phyloP scores from a whole-genome alignment of 2,797 vertebrate genomes.

The Aplochiton taeniatus region DNA sequence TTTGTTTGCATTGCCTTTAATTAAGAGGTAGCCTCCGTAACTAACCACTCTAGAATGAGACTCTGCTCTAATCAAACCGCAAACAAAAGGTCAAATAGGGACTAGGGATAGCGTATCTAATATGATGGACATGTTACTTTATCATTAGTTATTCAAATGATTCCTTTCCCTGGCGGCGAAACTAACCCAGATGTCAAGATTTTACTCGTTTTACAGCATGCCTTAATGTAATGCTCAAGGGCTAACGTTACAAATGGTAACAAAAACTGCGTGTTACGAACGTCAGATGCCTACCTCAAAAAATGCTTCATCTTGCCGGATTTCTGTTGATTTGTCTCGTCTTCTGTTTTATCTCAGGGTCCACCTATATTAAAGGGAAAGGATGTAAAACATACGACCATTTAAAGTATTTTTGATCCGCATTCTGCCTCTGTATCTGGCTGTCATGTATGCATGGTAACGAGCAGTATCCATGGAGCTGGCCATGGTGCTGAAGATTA shows the following conservation, averaged over 20 bases:
- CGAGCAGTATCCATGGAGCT: conserved; percentile 44
- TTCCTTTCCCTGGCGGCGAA: too few species aligned
- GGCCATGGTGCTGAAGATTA: conserved; percentile 59
- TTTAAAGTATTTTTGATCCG: not conserved
- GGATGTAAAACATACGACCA: conserved; percentile 6
- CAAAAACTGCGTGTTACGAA: too few species aligned
- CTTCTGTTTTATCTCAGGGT: conserved; percentile 11
- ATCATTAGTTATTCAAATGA: too few species aligned
- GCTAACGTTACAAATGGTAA: too few species aligned
- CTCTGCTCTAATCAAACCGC: too few species aligned
- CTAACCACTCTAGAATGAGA: conserved; percentile 21
- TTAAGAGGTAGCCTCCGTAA: conserved; percentile 33
- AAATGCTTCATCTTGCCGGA: conserved; percentile 80
- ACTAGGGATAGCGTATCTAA: too few species aligned
- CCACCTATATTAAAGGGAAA: conserved; percentile 12
- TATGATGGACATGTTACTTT: too few species aligned
- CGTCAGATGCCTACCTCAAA: conserved; percentile 65
- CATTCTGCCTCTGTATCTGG: not conserved
- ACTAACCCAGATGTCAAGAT: too few species aligned
- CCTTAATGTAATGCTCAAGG: too few species aligned
- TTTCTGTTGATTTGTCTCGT: conserved; percentile 27
- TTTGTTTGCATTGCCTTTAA: conserved; percentile 26
- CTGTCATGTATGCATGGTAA: not conserved
- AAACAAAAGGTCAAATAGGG: too few species aligned
- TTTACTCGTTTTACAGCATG: too few species aligned